Conservation (phyloP, 2,888 invertebrate genomes). For the Aphidius colemani region DNA sequence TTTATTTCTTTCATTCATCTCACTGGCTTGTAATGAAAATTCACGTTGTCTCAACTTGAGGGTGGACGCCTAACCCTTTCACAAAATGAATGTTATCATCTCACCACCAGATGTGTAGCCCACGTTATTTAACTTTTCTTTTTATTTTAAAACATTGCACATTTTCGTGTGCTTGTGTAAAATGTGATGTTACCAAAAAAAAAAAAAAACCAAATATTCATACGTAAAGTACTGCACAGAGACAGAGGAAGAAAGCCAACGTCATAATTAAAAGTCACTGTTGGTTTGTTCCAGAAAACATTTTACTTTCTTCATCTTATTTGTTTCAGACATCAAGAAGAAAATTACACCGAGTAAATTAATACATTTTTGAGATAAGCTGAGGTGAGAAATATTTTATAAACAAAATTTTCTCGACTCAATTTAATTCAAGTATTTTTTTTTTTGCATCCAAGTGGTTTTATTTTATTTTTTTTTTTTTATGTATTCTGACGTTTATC, state of each 20-base stretch:
- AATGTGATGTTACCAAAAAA: slow-evolving; percentile 36
- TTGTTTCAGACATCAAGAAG: too few relatives aligned
- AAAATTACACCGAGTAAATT: not conserved
- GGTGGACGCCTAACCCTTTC: slow-evolving; percentile 18
- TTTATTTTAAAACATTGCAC: too few relatives aligned
- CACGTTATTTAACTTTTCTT: not conserved
- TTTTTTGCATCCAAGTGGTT: not conserved
- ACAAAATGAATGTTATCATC: slow-evolving; percentile 46
- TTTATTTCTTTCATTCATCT: slow-evolving; percentile 26
- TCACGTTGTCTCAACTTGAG: slow-evolving; percentile 17
- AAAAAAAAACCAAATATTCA: slow-evolving; percentile 35
- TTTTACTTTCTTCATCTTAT: slow-evolving; percentile 9
- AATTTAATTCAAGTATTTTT: not conserved
- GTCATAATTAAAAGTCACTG: slow-evolving; percentile 51
- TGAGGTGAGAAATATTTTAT: not conserved
- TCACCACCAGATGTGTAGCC: slow-evolving; percentile 42
- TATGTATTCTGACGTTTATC: slow-evolving; percentile 21
- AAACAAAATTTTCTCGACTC: not conserved
- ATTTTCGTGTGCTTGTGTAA: too few relatives aligned
- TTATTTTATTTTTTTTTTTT: not conserved
- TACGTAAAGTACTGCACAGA: slow-evolving; percentile 13
- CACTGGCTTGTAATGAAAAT: slow-evolving; percentile 42
- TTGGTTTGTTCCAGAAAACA: slow-evolving; percentile 23
- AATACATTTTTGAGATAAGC: not conserved
- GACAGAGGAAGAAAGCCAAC: slow-evolving; percentile 13